Base-by-base conservation (phyloP, 2,113 vertebrate species). In the Menura novaehollandiae region DNA sequence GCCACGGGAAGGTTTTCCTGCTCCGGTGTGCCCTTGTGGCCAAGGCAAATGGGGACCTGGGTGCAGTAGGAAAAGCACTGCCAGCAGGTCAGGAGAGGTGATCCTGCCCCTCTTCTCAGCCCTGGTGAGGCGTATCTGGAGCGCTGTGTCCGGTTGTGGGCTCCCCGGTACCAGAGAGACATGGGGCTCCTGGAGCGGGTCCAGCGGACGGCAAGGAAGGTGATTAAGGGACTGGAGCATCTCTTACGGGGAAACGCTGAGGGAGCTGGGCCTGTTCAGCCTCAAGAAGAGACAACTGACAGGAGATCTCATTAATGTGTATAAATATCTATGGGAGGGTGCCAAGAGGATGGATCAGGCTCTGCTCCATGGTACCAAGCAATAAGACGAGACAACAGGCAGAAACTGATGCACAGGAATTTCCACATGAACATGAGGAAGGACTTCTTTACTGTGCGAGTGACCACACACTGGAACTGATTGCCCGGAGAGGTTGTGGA, bases 1-100 rank as follows among this genome's bases (percentile, higher is more conserved):
- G 63, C 44, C 11, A 62, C 12, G 37, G 41, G 15, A 15, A 1
- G 66, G n/a, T 4, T 0, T 8, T 1, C 24, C 30, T 16, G n/a
- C 2, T 1, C 15, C 74, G 0, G 13, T 2, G 15, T 0, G 5
- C 1, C 21, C 14, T 0, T 2, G 85, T 0, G 68, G 58, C 4
- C 13, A 0, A 7, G 67, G 7, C 5, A 23, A 2, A 3, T 30
- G 14, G 11, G 24, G 32, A 11, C 17, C 21, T 2, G 69, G 6
- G 10, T 4, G 27, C 53, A 1, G 4, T 4, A 1, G 52, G 52
- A n/a, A 21, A 2, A 21, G 44, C 52, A 1, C 4, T 13, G 37
- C 62, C 53, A 11, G 39, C 73, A 2, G 2, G 27, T 3, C 46
- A 24, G 11, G n/a, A 20, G 41, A 23, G n/a, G n/a, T 3, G 74